Evolutionary conservation across 2,797 vertebrate genomes (phyloP).

Genomic region (Karalla daura): DNA sequence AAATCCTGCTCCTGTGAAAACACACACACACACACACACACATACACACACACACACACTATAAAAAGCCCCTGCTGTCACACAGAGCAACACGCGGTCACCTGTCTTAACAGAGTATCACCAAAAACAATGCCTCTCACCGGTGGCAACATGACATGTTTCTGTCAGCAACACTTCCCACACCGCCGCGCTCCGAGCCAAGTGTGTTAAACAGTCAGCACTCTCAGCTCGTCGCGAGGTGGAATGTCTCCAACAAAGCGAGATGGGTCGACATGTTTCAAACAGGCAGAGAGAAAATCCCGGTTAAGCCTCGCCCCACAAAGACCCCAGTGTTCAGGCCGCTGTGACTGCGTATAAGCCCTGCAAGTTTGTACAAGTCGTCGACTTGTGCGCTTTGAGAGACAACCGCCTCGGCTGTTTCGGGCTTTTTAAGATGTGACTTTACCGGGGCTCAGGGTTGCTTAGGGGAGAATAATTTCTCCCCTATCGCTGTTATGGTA

Average conservation of each 20-base stretch:
- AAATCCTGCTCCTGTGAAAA: conserved; percentile 53
- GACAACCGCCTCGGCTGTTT: conserved; percentile 68
- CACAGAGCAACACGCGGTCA: conserved; percentile 59
- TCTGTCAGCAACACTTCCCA: conserved; percentile 74
- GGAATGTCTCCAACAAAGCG: conserved; percentile 57
- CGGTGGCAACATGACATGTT: conserved; percentile 62
- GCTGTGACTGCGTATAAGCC: conserved; percentile 51
- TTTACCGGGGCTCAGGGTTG: conserved; percentile 51
- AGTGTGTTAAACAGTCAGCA: conserved; percentile 67
- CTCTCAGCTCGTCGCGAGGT: conserved; percentile 42
- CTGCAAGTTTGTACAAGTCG: conserved; percentile 80
- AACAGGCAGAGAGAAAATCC: conserved; percentile 62
- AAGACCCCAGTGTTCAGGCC: conserved; percentile 73
- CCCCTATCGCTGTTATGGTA: conserved; percentile 58
- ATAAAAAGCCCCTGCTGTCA: conserved; percentile 64
- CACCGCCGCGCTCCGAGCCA: conserved; percentile 42
- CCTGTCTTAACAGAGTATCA: conserved; percentile 58
- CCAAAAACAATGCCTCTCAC: conserved; percentile 62
- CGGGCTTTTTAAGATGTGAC: conserved; percentile 74
- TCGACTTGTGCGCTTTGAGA: conserved; percentile 65
- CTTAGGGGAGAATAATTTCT: conserved; percentile 56
- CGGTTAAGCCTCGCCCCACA: conserved; percentile 65
- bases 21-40: conserved; percentile 29
- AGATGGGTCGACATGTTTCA: conserved; percentile 64
- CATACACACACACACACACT: conserved; percentile 30